Conservation (phyloP, 2,797 vertebrate genomes). For the Chaetophractus vellerosus region DNA sequence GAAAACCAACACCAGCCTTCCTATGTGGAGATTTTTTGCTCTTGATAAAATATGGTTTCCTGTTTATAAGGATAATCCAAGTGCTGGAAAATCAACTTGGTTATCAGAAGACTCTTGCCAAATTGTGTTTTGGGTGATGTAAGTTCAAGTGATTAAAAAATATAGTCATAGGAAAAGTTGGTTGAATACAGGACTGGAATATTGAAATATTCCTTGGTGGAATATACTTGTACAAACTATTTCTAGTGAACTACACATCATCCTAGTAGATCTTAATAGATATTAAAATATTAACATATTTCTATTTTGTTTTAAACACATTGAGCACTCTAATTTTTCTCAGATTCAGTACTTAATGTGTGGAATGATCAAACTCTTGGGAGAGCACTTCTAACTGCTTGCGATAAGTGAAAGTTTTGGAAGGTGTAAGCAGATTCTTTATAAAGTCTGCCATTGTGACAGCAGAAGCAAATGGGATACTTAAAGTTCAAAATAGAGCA, state of each 20-base stretch:
- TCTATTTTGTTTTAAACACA: constrained; percentile 45
- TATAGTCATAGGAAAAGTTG: not conserved
- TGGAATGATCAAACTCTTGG: not conserved
- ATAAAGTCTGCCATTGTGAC: not conserved
- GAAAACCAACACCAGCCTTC: constrained; percentile 59
- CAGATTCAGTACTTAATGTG: constrained; percentile 15
- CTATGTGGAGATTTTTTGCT: constrained; percentile 62
- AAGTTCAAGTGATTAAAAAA: constrained; percentile 67
- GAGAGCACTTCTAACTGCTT: constrained; percentile 27
- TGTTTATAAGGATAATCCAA: constrained; percentile 66
- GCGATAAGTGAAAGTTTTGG: not conserved
- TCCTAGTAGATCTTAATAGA: constrained; percentile 12
- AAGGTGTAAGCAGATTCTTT: constrained; percentile 33
- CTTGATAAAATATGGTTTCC: constrained; percentile 70
- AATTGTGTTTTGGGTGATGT: constrained; percentile 49
- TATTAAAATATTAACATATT: constrained; percentile 54
- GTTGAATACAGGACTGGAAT: constrained; percentile 47
- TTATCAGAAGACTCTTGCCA: constrained; percentile 53
- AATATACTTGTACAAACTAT: constrained; percentile 33
- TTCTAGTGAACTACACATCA: constrained; percentile 12
- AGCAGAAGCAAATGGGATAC: constrained; percentile 28
- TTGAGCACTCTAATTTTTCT: not conserved
- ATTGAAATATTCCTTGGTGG: constrained; percentile 37
- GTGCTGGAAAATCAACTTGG: constrained; percentile 52
- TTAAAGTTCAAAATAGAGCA: not conserved